A percentile compares a stretch with the other conserved stretches of the same genome.
phyloP scores from a whole-genome alignment of 2,113 vertebrate genomes.

The Xyliphius kryptos region DNA sequence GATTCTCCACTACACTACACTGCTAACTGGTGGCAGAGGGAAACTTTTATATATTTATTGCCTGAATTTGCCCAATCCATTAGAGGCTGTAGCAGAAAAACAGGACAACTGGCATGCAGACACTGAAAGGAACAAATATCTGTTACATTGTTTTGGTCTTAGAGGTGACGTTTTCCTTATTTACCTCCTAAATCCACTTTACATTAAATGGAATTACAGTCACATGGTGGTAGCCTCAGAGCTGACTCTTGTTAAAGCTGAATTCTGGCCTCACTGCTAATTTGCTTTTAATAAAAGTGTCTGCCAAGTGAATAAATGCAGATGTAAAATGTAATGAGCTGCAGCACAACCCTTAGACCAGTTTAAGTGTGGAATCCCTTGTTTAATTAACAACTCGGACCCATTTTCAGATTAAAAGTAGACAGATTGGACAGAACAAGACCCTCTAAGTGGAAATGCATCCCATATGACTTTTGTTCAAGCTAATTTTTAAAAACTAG shows the following conservation, averaged over 20 bases:
- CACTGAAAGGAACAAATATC: too few relatives aligned
- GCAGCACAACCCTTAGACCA: background rate
- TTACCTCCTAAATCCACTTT: too few relatives aligned
- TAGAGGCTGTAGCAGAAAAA: too few relatives aligned
- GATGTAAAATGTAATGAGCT: background rate
- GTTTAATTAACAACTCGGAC: slow-evolving; percentile 10
- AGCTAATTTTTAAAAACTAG: background rate
- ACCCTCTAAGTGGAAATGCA: slow-evolving; percentile 12
- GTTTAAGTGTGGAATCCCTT: background rate
- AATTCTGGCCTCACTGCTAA: background rate
- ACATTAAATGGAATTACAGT: background rate
- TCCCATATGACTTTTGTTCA: slow-evolving; percentile 18
- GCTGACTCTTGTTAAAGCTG: background rate
- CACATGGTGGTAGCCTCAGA: background rate
- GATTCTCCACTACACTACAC: too few relatives aligned
- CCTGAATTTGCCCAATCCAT: too few relatives aligned
- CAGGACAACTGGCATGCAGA: too few relatives aligned
- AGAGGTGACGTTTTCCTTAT: too few relatives aligned
- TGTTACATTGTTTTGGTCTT: too few relatives aligned
- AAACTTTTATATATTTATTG: too few relatives aligned
- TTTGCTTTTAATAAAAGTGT: background rate
- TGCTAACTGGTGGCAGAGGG: too few relatives aligned
- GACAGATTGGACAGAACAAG: slow-evolving; percentile 24
- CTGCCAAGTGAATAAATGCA: background rate
- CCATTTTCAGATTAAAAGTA: slow-evolving; percentile 11